Evolutionary conservation across 2,888 invertebrate genomes (phyloP), one percentile per base, ranked within the genome.

Genomic region (Acanthosepion esculentum): DNA sequence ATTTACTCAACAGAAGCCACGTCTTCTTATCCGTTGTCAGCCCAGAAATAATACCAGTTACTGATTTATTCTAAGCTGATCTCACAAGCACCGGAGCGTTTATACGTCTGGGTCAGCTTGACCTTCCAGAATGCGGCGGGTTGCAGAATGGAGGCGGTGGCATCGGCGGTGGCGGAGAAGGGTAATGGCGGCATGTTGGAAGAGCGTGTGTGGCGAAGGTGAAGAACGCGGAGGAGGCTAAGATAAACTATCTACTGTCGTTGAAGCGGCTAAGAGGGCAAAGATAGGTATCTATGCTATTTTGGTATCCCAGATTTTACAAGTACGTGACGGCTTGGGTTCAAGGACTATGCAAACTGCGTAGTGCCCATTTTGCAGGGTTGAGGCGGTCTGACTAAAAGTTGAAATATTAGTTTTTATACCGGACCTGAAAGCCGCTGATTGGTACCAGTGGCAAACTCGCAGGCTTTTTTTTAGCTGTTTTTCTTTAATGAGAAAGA

Each of bases 31-130:
- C 78, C 78, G n/a, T 33, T 78, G 78, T 78, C 78, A 78, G 78
- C 78, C 10, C 78, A 78, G 78, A 78, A 78, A 78, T 78, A 78
- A 78, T 78, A 78, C 59, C 59, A 59, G 23, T 20, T 59, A 26
- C 78, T 78, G 78, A 78, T 78, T 78, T 78, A 78, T 78, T 78
- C 78, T 78, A 78, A 78, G 78, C 78, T 78, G 78, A 78, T 78
- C 78, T 78, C n/a, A 78, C 78, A 78, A 33, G 78, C 78, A 78
- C 15, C 78, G 33, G n/a, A 78, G 78, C n/a, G 78, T 78, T 78
- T 78, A n/a, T 78, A 78, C 78, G 78, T 78, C 78, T 78, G 78
- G 78, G 78, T 78, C 78, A 78, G 78, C 78, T 78, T 78, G 78
- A 78, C 78, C 78, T 78, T 29, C 23, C 78, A 10, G 78, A 78